A percentile compares a stretch with the other conserved stretches of the same genome.
phyloP scores from a whole-genome alignment of 2,888 invertebrate genomes.

The Rotaria socialis region DNA sequence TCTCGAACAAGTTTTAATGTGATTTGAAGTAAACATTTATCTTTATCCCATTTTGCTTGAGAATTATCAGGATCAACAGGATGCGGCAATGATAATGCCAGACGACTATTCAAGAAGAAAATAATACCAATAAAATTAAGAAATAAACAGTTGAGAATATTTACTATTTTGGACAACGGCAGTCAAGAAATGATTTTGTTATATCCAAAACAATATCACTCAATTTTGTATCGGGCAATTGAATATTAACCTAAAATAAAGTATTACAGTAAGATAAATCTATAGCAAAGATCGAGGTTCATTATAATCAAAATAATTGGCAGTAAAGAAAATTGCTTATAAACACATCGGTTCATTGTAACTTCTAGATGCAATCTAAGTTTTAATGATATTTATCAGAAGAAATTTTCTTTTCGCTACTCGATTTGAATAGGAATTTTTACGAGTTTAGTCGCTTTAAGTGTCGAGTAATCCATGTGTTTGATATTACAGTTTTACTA shows the following conservation, averaged over 20 bases:
- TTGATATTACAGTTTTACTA: too few relatives aligned
- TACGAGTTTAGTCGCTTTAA: too few relatives aligned
- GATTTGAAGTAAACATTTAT: constrained; percentile 68
- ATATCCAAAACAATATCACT: constrained; percentile 72
- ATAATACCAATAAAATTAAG: background rate
- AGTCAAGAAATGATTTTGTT: constrained; percentile 65
- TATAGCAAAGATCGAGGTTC: background rate
- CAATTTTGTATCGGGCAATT: constrained; percentile 72
- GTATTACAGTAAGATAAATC: background rate
- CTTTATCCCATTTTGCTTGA: constrained; percentile 73
- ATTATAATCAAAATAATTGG: too few relatives aligned
- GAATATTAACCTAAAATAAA: constrained; percentile 61
- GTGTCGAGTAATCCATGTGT: too few relatives aligned
- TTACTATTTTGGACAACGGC: constrained; percentile 65
- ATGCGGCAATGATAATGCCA: constrained; percentile 75
- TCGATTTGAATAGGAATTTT: too few relatives aligned
- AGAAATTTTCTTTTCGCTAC: too few relatives aligned
- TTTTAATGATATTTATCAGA: too few relatives aligned
- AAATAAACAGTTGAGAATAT: constrained; percentile 46
- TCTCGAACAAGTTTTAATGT: constrained; percentile 74
- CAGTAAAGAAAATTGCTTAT: too few relatives aligned
- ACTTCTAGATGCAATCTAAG: too few relatives aligned
- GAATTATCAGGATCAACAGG: constrained; percentile 75
- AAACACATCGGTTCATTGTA: too few relatives aligned
- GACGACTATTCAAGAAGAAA: constrained; percentile 54